Percentiles rank a stretch among this genome's conserved stretches.
These are phyloP conservation scores for Phrynosoma platyrhinos DNA, from an alignment of 2,113 vertebrate genomes.

Conservation along the genomic window DNA sequence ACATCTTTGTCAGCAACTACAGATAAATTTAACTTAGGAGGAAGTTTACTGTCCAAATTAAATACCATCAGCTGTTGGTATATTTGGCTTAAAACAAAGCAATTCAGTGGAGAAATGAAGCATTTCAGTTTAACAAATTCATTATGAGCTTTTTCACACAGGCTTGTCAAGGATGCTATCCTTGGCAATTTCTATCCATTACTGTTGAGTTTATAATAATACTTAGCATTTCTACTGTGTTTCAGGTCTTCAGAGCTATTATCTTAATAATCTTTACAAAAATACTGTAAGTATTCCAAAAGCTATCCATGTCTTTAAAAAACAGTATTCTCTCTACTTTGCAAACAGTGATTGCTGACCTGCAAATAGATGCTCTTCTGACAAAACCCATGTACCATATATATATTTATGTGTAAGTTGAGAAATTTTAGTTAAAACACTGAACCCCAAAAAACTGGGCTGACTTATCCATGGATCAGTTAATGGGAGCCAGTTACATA, in stretches of 20 bases:
- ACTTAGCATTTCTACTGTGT: not conserved
- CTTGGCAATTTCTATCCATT: not conserved
- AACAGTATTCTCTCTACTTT: not conserved
- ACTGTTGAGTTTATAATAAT: not conserved
- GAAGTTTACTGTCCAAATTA: constrained; percentile 19
- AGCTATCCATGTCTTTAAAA: not conserved
- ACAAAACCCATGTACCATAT: not conserved
- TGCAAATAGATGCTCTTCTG: not conserved
- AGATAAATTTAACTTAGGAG: not conserved
- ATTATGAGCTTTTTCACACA: not conserved
- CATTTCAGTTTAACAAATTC: not conserved
- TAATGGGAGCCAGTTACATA: no score
- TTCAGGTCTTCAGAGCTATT: not conserved
- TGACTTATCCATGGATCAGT: no score
- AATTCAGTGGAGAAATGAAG: not conserved
- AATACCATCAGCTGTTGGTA: not conserved
- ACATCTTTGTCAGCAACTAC: not conserved
- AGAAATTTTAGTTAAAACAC: no score
- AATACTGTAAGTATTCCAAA: not conserved
- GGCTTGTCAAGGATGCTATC: not conserved
- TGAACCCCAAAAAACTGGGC: no score
- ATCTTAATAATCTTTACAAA: not conserved
- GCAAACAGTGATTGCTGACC: not conserved
- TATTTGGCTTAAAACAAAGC: not conserved
- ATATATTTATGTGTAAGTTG: no score